Percentiles rank a stretch among this genome's conserved stretches.
Conservation (phyloP, 1,140 invertebrate genomes). For the Doryteuthis pealeii region DNA sequence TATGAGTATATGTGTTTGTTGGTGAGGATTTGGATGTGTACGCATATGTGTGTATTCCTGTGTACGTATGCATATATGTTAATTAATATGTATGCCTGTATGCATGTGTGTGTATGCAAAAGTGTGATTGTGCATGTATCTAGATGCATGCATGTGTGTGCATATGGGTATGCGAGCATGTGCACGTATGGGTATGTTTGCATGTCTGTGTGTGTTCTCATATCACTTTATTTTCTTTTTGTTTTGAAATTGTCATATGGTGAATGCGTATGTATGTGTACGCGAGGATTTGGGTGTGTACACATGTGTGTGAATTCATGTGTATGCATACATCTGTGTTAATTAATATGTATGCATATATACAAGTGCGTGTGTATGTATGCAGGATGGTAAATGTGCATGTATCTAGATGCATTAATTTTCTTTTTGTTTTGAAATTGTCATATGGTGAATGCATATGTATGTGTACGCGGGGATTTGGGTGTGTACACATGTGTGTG, state of each 20-base stretch:
- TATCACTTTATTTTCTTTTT: no score
- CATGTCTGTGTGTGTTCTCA: not conserved
- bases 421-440: no score
- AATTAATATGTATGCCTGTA: not conserved
- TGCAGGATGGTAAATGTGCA: no score
- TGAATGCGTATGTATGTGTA: not conserved
- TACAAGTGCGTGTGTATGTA: not conserved
- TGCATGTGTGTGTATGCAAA: not conserved
- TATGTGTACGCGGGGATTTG: not conserved
- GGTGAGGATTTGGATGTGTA: not conserved
- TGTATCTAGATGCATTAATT: no score
- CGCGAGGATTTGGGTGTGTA: not conserved
- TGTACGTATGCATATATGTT: not conserved
- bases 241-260: no score
- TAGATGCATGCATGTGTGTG: not conserved
- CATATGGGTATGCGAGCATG: not conserved
- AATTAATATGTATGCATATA: not conserved
- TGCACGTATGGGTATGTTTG: not conserved
- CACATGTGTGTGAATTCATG: not conserved
- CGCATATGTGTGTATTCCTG: slow-evolving; percentile 59
- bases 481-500: not conserved
- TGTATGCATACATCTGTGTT: not conserved
- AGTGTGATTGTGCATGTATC: not conserved
- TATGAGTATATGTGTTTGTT: slow-evolving; percentile 9
- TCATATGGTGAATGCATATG: no score